Conservation (phyloP, 2,888 invertebrate species). For the Drepanosiphum platanoidis region DNA sequence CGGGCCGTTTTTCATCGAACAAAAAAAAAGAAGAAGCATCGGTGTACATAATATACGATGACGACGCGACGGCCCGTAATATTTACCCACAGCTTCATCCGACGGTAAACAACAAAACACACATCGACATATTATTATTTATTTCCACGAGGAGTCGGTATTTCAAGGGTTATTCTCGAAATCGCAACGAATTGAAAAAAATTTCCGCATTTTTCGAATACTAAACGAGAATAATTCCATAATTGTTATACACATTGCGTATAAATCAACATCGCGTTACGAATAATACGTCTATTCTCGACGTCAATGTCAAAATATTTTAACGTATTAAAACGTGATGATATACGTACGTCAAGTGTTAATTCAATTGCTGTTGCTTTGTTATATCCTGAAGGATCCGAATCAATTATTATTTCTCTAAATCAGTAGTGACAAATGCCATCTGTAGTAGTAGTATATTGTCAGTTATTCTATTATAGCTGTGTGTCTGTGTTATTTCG, state of each 20-base stretch:
- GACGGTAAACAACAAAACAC: constrained; percentile 19
- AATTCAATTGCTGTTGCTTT: constrained; percentile 3
- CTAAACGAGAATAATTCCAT: neutral
- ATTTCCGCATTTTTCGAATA: neutral
- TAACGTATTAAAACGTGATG: neutral
- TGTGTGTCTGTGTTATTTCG: too few relatives aligned
- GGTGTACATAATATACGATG: neutral
- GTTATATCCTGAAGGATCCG: neutral
- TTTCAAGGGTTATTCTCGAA: constrained; percentile 8
- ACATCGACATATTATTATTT: constrained; percentile 6
- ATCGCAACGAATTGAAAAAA: neutral
- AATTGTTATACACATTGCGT: neutral
- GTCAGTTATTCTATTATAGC: too few relatives aligned
- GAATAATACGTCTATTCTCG: neutral
- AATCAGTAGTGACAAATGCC: neutral
- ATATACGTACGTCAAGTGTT: too few relatives aligned
- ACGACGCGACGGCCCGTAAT: neutral
- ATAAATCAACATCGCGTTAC: neutral
- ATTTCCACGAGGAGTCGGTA: neutral
- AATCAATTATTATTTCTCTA: neutral
- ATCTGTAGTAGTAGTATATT: neutral
- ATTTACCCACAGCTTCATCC: neutral
- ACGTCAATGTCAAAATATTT: constrained; percentile 35
- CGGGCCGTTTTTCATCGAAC: constrained; percentile 53
- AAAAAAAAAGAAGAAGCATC: constrained; percentile 24